These are phyloP conservation scores for Leptogaster cylindrica DNA, from an alignment of 2,888 invertebrate genomes.

Conservation along the genomic window DNA sequence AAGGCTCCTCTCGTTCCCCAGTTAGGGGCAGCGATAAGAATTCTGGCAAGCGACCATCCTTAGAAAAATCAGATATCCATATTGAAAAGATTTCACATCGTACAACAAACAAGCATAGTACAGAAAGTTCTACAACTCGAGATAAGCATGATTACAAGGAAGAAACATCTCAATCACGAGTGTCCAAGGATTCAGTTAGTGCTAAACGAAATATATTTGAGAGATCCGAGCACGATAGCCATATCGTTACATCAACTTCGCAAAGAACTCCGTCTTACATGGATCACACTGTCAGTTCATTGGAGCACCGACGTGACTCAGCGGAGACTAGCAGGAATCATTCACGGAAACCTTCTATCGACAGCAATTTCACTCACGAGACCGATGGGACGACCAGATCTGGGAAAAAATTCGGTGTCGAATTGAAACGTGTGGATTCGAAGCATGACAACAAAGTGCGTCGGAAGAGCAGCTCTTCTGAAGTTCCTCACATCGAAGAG, in stretches of 20 bases:
- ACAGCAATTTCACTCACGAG: slow-evolving; percentile 58
- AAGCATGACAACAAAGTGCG: slow-evolving; percentile 64
- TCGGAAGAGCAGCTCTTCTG: slow-evolving; percentile 63
- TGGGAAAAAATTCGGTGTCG: slow-evolving; percentile 73
- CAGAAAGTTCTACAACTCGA: not conserved
- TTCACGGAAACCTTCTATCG: slow-evolving; percentile 55
- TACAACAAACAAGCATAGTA: not conserved
- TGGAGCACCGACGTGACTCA: slow-evolving; percentile 60
- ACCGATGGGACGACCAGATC: slow-evolving; percentile 63
- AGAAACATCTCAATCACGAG: slow-evolving; percentile 8
- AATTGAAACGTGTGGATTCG: slow-evolving; percentile 67
- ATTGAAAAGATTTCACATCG: slow-evolving; percentile 5
- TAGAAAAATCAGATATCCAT: not conserved
- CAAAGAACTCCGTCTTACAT: slow-evolving; percentile 60
- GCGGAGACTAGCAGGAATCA: slow-evolving; percentile 53
- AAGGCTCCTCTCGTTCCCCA: slow-evolving; percentile 13
- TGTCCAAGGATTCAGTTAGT: slow-evolving; percentile 53
- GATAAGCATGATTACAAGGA: no score
- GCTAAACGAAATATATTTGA: slow-evolving; percentile 59
- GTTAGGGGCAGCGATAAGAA: slow-evolving; percentile 44
- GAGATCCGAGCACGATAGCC: slow-evolving; percentile 43
- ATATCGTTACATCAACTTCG: slow-evolving; percentile 37
- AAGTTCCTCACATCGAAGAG: slow-evolving; percentile 70
- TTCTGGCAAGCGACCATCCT: slow-evolving; percentile 27
- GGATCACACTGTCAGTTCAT: slow-evolving; percentile 60